phyloP scores from a whole-genome alignment of 2,888 invertebrate genomes.

The Pinctada fucata region DNA sequence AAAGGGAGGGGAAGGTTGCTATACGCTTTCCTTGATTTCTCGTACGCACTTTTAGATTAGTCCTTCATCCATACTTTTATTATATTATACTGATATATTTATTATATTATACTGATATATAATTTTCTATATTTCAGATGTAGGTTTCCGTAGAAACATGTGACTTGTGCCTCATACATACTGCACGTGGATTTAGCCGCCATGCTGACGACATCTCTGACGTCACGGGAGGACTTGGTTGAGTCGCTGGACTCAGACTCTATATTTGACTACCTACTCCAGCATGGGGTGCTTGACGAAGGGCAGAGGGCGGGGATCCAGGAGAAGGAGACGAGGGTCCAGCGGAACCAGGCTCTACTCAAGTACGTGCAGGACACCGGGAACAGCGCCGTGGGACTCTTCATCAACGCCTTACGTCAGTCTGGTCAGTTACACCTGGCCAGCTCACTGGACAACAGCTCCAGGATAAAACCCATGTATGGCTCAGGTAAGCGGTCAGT shows the following conservation, averaged over 20 bases:
- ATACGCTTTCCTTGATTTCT: no score
- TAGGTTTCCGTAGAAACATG: no score
- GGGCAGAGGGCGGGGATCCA: constrained; percentile 57
- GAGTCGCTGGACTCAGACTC: constrained; percentile 72
- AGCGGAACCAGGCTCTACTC: constrained; percentile 69
- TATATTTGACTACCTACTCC: constrained; percentile 73
- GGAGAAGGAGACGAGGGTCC: constrained; percentile 56
- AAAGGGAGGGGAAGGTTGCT: no score
- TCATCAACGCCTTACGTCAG: constrained; percentile 74
- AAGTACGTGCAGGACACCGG: constrained; percentile 69
- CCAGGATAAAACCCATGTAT: constrained; percentile 68
- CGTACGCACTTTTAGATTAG: no score
- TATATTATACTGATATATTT: no score
- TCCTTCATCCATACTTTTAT: no score
- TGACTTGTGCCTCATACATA: no score
- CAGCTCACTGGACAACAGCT: constrained; percentile 69
- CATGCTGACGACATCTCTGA: constrained; percentile 35
- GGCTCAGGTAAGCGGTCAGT: constrained; percentile 64
- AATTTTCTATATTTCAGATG: no score
- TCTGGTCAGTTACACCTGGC: constrained; percentile 74
- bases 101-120: no score
- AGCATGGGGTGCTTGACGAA: constrained; percentile 70
- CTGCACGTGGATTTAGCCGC: no score
- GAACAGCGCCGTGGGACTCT: constrained; percentile 67
- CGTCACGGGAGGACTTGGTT: constrained; percentile 64